Conservation (phyloP, 2,113 vertebrate species). For the Axis porcinus region DNA sequence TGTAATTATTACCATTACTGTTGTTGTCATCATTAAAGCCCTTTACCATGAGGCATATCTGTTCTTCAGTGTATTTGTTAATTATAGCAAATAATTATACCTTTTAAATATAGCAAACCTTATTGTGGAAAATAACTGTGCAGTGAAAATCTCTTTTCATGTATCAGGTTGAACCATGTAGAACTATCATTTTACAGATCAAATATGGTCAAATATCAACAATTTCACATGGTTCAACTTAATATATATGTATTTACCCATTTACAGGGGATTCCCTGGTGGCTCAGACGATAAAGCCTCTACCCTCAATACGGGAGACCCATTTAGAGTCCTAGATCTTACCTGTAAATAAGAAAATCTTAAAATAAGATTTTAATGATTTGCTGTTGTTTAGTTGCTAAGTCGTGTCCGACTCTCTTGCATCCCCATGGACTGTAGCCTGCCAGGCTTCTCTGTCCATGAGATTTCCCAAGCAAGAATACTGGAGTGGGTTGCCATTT, state of each 20-base stretch:
- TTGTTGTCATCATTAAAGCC: not conserved
- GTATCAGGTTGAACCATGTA: not conserved
- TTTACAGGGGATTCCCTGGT: not conserved
- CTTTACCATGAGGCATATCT: not conserved
- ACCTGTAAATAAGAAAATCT: not conserved
- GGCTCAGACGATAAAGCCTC: not conserved
- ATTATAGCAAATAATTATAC: not conserved
- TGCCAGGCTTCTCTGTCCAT: not conserved
- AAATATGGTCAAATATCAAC: not conserved
- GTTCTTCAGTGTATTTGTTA: not conserved
- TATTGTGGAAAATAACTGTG: not conserved
- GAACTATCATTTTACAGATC: not conserved
- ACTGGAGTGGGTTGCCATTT: not conserved
- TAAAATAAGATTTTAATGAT: not conserved
- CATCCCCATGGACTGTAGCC: not conserved
- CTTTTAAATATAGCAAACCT: not conserved
- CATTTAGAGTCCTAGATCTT: not conserved
- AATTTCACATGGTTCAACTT: not conserved
- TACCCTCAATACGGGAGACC: fast-evolving
- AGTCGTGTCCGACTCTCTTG: not conserved
- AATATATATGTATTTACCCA: not conserved
- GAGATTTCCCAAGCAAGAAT: not conserved
- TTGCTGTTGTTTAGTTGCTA: not conserved
- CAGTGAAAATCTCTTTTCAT: not conserved
- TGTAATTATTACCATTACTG: not conserved